Evolutionary conservation across 92 coral and sea anemone species (phyloP).

Genomic region (Epizoanthus stellaris): DNA sequence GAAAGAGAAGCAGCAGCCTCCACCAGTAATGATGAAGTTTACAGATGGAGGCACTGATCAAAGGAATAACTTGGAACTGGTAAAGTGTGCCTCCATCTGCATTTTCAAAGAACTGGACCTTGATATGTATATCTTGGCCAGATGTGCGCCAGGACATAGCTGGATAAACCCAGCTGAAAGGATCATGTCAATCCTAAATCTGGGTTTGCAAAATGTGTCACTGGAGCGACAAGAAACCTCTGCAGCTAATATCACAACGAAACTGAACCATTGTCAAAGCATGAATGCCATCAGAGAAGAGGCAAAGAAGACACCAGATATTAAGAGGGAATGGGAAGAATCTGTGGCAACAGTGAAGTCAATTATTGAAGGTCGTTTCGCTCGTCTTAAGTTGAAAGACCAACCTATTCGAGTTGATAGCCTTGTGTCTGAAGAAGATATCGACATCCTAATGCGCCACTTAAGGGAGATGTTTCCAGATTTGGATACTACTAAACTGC

Average conservation of each 20-base stretch:
- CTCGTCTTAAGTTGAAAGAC: conserved; percentile 34
- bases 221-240: conserved; percentile 39
- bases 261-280: conserved; percentile 34
- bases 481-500: conserved; percentile 43
- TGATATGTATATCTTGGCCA: conserved; percentile 39
- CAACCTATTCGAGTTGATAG: conserved; percentile 14
- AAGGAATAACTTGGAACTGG: conserved; percentile 39
- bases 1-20: conserved; percentile 14
- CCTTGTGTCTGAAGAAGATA: conserved; percentile 45
- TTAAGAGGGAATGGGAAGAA: conserved; percentile 34
- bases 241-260: conserved; percentile 12
- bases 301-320: conserved; percentile 20
- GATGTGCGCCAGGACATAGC: conserved; percentile 37
- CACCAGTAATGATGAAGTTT: conserved; percentile 32
- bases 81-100: conserved; percentile 26
- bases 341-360: conserved; percentile 32
- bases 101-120: conserved; percentile 22
- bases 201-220: conserved; percentile 50
- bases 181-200: conserved; percentile 53
- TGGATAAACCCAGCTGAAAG: conserved; percentile 55
- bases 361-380: conserved; percentile 38
- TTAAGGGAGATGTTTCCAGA: conserved; percentile 34
- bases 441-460: conserved; percentile 8
- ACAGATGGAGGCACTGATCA: conserved; percentile 55
- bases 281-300: conserved; percentile 27